Evolutionary conservation across 30 jellyfish, hydroid and myxozoan species (phyloP), one percentile per base, ranked within the genome.

Genomic region (Aurelia aurita complex sp. Pacific): DNA sequence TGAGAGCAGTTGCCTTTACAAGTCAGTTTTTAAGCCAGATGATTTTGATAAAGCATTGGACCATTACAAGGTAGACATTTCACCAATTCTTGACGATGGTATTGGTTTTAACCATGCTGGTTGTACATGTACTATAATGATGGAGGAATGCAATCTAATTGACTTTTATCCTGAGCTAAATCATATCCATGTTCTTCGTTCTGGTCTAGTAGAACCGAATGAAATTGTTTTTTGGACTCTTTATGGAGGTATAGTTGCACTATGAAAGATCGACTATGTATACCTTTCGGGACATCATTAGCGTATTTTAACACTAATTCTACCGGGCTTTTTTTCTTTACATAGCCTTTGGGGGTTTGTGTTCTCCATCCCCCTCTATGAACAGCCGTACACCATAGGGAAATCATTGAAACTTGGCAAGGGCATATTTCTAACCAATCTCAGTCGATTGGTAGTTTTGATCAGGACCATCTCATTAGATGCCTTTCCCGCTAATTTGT

Each of bases 221-320:
- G 83, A 81, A 38, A 73, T 86, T 54, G 2, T 66, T 43, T 61
- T 79, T 18, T 86, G 90, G 96, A 69, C 89, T 57, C 29, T 79
- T 77, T 86, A 76, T 60, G 90, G 96, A 15, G 96, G 96, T 12
- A 77, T 86, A 9, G 90, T 59, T 6, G 96, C 90, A 16, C 79
- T 86, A 36, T 86, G 66, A 74, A 17, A 13, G 8, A 15, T 5
- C 0, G 50, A 38, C 50, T 46, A 46, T 46, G 57, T 46, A 46
- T 46, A 9, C 57, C 13, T 9, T 46, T 7, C 8, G 8, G 57
- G 57, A 46, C 57, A 0, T 4, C 15, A 46, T 46, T 46, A 46
- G 2, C 12, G 15, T 5, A 46, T 46, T 3, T 40, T 23, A 23
- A 23, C 29, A 23, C 29, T 23, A 23, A 23, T 23, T 23, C 29